Base-by-base conservation (phyloP, 2,797 vertebrate species). In the Acipenser ruthenus region DNA sequence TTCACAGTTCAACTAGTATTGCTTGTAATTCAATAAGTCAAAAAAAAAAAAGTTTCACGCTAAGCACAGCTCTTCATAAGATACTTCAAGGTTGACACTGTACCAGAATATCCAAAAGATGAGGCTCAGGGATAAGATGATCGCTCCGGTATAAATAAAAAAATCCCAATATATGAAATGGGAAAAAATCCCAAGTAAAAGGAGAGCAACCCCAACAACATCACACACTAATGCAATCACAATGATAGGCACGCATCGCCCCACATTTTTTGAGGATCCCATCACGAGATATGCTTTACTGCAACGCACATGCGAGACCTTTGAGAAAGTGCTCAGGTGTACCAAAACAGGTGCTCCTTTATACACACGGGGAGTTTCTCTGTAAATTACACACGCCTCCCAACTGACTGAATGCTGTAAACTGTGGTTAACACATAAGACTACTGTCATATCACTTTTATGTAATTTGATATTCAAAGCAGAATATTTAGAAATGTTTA, bases 61-160 rank as follows among this genome's bases (percentile, higher is more conserved):
- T 9, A 47, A 6, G 7, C 62, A 71, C 10, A 93, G 79, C 59
- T 93, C 86, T 18, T 88, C 80, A 2, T 85, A 82, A 0, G 93
- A 71, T 6, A 93, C 70, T 0, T 82, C 85, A 1, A 97, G 78
- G 73, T 86, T 92, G 69, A 93, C 77, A 12, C 87, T 23, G 78
- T 97, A 97, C 95, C 96, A 98, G 70, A 89, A 82, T 2, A 88
- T 71, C 96, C 95, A 99, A 72, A 92, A 84, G 7, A 94, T 0
- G 2, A 96, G 78, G 72, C 95, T 97, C 69, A 92, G 58, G 67
- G 91, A 92, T 1, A 97, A 80, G 49, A 93, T 70, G 74, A 97
- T 56, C 0, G 93, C 79, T 0, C 95, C 95, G 0, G 75, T 73
- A n/a, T 93, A 83, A 65, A 98, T 75, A 0, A 97, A 92, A 69